Conservation (phyloP, 1,140 invertebrate genomes). For the Eueides isabella region DNA sequence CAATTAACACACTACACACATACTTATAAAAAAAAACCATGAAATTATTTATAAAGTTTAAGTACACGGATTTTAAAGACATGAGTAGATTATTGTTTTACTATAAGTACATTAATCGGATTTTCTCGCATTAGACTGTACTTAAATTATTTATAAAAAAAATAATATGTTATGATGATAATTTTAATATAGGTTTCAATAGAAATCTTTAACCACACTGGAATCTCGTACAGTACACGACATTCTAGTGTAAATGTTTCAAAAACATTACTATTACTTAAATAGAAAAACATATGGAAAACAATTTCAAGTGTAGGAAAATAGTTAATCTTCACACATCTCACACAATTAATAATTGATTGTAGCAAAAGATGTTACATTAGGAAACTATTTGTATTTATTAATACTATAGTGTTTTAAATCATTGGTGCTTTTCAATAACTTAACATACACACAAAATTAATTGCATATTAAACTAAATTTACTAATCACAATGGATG, state of each 20-base stretch:
- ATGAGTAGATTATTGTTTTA: background rate
- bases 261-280: background rate
- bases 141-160: no score
- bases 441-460: background rate
- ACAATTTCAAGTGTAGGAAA: background rate
- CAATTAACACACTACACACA: background rate
- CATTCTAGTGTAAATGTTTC: constrained; percentile 11
- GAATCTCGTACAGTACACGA: background rate
- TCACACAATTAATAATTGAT: background rate
- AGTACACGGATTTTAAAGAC: background rate
- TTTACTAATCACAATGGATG: background rate
- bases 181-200: no score
- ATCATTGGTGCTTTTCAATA: background rate
- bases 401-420: background rate
- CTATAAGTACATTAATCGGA: background rate
- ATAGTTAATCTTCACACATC: background rate
- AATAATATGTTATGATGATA: no score
- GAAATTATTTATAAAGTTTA: background rate
- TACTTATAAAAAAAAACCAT: background rate
- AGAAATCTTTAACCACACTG: no score
- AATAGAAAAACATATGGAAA: background rate
- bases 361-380: background rate
- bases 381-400: background rate
- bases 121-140: background rate
- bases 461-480: constrained; percentile 5